Conservation (phyloP, 2,113 vertebrate genomes). For the Acanthisitta chloris region DNA sequence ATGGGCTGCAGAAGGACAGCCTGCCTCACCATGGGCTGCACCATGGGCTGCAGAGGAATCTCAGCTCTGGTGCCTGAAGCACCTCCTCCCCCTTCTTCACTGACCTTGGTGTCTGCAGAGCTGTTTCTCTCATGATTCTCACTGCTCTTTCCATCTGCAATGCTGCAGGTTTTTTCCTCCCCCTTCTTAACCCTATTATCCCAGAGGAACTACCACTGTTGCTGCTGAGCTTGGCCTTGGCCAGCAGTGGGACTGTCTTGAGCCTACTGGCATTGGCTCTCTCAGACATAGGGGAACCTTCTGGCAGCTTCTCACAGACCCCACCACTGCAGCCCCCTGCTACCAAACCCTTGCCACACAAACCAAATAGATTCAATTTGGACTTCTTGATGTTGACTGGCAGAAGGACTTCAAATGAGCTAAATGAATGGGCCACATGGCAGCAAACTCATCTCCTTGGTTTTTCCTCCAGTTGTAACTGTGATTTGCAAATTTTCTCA, state of each 20-base stretch:
- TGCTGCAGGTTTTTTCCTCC: background rate
- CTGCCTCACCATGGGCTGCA: background rate
- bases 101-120: background rate
- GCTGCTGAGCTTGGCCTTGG: background rate
- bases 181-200: background rate
- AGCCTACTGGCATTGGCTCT: accelerated
- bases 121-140: background rate
- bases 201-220: accelerated
- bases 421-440: background rate
- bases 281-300: background rate
- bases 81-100: background rate
- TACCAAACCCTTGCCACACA: background rate
- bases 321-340: background rate
- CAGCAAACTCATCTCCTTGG: background rate
- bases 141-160: background rate
- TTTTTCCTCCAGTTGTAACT: background rate
- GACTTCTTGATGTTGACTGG: background rate
- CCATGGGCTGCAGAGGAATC: background rate
- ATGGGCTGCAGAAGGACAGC: background rate
- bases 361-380: background rate
- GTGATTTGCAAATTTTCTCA: background rate
- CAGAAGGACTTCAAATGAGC: background rate
- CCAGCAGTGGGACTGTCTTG: accelerated
- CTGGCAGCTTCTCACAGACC: background rate
- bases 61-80: accelerated